Evolutionary conservation across 2,888 invertebrate genomes (phyloP).

Genomic region (Augiades crinisus): DNA sequence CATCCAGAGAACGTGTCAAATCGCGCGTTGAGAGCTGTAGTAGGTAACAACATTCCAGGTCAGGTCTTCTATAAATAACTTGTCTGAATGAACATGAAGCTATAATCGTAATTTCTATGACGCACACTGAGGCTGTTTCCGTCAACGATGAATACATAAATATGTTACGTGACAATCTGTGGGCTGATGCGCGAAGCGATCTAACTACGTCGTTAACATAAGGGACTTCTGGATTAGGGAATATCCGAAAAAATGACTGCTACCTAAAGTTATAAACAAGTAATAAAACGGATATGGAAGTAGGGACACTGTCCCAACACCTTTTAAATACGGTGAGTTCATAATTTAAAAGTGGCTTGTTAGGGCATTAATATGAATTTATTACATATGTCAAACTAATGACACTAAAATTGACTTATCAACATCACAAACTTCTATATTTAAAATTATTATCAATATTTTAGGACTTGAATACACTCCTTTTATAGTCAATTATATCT

Average conservation of each 20-base stretch:
- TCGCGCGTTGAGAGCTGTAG: constrained; percentile 13
- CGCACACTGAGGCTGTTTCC: background rate
- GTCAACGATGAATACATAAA: background rate
- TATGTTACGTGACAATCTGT: background rate
- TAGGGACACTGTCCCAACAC: constrained; percentile 14
- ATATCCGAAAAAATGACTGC: background rate
- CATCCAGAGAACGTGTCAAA: constrained; percentile 11
- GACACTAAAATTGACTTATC: too few relatives aligned
- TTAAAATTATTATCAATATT: too few relatives aligned
- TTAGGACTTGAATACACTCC: background rate
- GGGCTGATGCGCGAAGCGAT: constrained; percentile 23
- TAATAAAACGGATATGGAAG: constrained; percentile 1
- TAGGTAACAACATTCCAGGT: constrained; percentile 21
- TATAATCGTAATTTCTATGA: too few relatives aligned
- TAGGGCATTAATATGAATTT: too few relatives aligned
- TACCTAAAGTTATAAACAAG: background rate
- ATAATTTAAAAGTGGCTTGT: background rate
- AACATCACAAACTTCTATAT: too few relatives aligned
- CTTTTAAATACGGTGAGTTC: constrained; percentile 17
- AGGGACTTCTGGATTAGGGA: constrained; percentile 1
- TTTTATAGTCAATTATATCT: background rate
- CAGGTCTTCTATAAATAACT: constrained; percentile 11
- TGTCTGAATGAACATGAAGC: background rate
- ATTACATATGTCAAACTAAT: too few relatives aligned
- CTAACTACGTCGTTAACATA: background rate